Evolutionary conservation across 2,797 vertebrate genomes (phyloP), one percentile per base, ranked within the genome.

Genomic region (Peromyscus aztecus): DNA sequence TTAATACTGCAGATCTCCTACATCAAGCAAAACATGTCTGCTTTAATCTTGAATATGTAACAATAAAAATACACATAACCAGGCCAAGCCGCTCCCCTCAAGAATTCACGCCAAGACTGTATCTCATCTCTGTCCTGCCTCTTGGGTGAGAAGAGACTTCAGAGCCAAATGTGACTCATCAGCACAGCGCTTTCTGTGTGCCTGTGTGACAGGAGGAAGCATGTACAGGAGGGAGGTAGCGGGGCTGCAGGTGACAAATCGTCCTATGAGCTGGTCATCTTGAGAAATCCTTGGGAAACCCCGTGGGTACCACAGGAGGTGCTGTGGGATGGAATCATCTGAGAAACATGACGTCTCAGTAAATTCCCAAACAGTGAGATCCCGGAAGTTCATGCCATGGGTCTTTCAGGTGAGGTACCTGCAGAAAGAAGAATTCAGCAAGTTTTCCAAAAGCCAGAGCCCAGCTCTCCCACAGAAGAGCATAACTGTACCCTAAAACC

Each of bases 81-180:
- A 95, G 94, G 97, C 93, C 96, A 98, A 94, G 31, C 88, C 6
- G 95, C 94, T 97, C 85, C 92, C 93, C 97, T 98, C 34, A 90
- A 94, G 91, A 93, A 90, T 75, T 88, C 76, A 40, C 80, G 94
- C 97, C 91, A 96, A 97, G 76, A 49, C 61, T 82, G 5, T 61
- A 43, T 92, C 86, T 81, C 63, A 95, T 46, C 61, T 71, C 16
- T 84, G 63, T 96, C 75, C 52, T 84, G 90, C 40, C 65, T 93
- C 59, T n/a, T 55, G 71, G 93, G 82, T 40, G 55, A 93, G 55
- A 90, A 92, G 65, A 78, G 13, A 27, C 65, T 87, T 94, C 49
- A 29, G 59, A 90, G 95, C 83, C 94, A 96, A 95, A 84, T 75
- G 78, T 95, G 97, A 97, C 31, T 94, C 97, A 96, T 49, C 21